These are phyloP conservation scores for Lophura nycthemera DNA, from an alignment of 2,113 vertebrate species.

Conservation along the genomic window DNA sequence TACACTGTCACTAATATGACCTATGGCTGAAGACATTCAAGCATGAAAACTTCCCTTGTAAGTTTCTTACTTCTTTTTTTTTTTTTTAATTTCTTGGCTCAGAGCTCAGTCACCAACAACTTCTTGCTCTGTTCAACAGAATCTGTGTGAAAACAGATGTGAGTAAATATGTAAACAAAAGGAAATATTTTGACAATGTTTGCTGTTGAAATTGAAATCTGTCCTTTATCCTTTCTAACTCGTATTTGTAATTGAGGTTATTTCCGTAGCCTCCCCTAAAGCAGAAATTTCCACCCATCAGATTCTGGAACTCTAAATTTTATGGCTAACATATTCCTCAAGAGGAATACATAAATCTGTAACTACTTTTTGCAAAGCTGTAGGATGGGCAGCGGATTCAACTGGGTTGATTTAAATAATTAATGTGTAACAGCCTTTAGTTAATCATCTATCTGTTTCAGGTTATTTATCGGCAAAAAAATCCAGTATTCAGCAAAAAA, in stretches of 20 bases:
- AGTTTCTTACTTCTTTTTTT: background rate
- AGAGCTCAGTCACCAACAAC: background rate
- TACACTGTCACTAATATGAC: background rate
- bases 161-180: background rate
- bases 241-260: background rate
- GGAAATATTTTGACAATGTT: background rate
- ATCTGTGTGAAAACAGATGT: background rate
- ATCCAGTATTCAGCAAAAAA: background rate
- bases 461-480: background rate
- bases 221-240: background rate
- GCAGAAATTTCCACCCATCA: background rate
- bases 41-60: background rate
- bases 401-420: background rate
- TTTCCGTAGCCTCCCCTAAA: background rate
- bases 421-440: background rate
- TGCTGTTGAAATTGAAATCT: background rate
- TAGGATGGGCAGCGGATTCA: background rate
- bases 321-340: background rate
- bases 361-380: background rate
- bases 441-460: constrained; percentile 16
- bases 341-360: background rate
- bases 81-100: background rate
- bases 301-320: background rate
- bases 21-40: background rate
- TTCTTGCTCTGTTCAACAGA: background rate